phyloP scores from a whole-genome alignment of 2,888 invertebrate species.

The Chromoteleia sp. region DNA sequence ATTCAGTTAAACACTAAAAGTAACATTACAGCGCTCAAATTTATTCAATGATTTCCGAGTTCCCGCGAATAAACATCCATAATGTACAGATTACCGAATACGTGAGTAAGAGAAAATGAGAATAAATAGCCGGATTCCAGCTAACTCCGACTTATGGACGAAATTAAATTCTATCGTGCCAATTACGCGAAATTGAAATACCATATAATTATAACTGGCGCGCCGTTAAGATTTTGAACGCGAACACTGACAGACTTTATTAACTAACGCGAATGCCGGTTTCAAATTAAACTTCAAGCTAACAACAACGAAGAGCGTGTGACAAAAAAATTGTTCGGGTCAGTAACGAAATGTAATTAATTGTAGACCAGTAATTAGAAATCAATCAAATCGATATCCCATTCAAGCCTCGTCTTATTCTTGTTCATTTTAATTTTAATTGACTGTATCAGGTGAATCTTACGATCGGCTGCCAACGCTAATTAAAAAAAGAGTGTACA shows the following conservation, averaged over 20 bases:
- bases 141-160: slow-evolving; percentile 47
- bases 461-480: slow-evolving; percentile 1
- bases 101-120: slow-evolving; percentile 4
- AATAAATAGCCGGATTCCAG: slow-evolving; percentile 53
- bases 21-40: slow-evolving; percentile 31
- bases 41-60: slow-evolving; percentile 32
- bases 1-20: slow-evolving; percentile 36
- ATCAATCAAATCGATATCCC: slow-evolving; percentile 20
- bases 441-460: not conserved
- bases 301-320: not conserved
- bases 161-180: slow-evolving; percentile 55
- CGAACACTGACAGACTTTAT: not conserved
- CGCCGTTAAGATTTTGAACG: slow-evolving; percentile 7
- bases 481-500: slow-evolving; percentile 4
- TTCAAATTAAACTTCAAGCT: not conserved
- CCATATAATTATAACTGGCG: slow-evolving; percentile 32
- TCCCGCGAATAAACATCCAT: slow-evolving; percentile 34
- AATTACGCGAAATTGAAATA: slow-evolving; percentile 45
- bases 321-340: not conserved
- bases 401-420: slow-evolving; percentile 5
- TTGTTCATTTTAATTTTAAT: not conserved
- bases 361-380: slow-evolving; percentile 12
- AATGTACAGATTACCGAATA: slow-evolving; percentile 21
- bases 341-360: slow-evolving; percentile 10
- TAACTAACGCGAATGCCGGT: not conserved